Evolutionary conservation across 2,888 invertebrate genomes (phyloP), one percentile per base, ranked within the genome.

Genomic region (Troides oblongomaculatus): DNA sequence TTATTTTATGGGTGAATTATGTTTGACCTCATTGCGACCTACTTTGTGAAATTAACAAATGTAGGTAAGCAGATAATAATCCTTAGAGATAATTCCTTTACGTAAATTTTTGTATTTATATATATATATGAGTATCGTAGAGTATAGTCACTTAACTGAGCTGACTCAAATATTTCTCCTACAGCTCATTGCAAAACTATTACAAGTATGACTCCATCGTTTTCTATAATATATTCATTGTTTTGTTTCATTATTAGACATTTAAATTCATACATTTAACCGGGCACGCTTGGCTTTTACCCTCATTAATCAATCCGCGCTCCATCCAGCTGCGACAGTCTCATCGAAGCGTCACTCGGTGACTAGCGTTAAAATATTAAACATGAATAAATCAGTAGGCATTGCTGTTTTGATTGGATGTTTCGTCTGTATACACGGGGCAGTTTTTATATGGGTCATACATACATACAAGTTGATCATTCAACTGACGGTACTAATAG

Each of bases 281-380:
- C 46, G 39, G 53, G 30, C 64, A 68, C 56, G 30, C 57, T 46
- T 39, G 62, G 56, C 56, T 46, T 62, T 39, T 66, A 36, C 69
- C 30, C 58, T 62, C 65, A 69, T 69, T 69, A 69, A 69, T 69
- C 69, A 69, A 66, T 69, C 64, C 36, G 68, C 25, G 65, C 65
- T 65, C 57, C 57, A 62, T 66, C 62, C 65, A 62, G 65, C 65
- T 66, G 65, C 66, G 69, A 65, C 69, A 62, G 57, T 69, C 69
- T 62, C 69, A 69, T 69, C 69, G 57, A 62, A 65, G 69, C 69
- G 61, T 65, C 64, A 57, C 60, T 23, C 59, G 30, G 36, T 60
- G 60, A 61, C 61, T 64, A 64, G 61, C 69, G 64, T 69, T 62
- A 65, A 65, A 68, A 58, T 58, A 68, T 68, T 68, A 57, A 69